These are phyloP conservation scores for Typhlomys cinereus DNA, from an alignment of 2,113 vertebrate genomes.

Conservation along the genomic window DNA sequence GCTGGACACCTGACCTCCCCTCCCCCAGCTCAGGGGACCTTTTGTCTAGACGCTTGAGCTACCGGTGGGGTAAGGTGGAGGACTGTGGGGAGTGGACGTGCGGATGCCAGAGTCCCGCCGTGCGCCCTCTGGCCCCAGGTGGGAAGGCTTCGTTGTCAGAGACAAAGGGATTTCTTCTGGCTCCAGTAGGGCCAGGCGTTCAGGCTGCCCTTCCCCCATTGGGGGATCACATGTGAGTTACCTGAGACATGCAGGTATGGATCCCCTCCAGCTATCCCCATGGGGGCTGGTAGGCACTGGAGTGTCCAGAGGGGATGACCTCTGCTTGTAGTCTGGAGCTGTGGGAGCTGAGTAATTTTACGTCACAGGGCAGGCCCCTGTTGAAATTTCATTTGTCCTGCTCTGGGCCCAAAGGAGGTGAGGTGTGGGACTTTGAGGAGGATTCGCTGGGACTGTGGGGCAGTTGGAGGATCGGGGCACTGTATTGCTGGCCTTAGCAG, in stretches of 20 bases:
- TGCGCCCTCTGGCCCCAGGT: conserved; percentile 1
- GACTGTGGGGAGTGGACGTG: not conserved
- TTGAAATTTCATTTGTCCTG: conserved; percentile 62
- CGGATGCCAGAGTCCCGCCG: not conserved
- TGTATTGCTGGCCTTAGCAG: conserved; percentile 14
- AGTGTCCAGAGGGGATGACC: not conserved
- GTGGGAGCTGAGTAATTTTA: conserved; percentile 24
- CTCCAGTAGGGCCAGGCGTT: conserved; percentile 55
- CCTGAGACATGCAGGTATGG: conserved; percentile 51
- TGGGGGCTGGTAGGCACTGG: not conserved
- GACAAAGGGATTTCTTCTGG: conserved; percentile 57
- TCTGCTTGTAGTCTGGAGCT: not conserved
- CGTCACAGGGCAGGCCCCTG: conserved; percentile 86
- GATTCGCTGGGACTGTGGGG: conserved; percentile 9
- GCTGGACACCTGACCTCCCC: not conserved
- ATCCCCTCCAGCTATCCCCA: not conserved
- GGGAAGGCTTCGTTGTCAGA: conserved; percentile 29
- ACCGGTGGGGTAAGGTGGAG: not conserved
- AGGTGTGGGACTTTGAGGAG: not conserved
- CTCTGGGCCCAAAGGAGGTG: conserved; percentile 28
- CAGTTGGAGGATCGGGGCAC: not conserved
- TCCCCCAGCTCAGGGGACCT: conserved; percentile 64
- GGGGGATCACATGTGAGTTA: conserved; percentile 46
- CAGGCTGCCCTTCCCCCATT: conserved; percentile 64
- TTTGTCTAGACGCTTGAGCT: conserved; percentile 73